Evolutionary conservation across 2,888 invertebrate species (phyloP).

Genomic region (Ceriagrion tenellum): DNA sequence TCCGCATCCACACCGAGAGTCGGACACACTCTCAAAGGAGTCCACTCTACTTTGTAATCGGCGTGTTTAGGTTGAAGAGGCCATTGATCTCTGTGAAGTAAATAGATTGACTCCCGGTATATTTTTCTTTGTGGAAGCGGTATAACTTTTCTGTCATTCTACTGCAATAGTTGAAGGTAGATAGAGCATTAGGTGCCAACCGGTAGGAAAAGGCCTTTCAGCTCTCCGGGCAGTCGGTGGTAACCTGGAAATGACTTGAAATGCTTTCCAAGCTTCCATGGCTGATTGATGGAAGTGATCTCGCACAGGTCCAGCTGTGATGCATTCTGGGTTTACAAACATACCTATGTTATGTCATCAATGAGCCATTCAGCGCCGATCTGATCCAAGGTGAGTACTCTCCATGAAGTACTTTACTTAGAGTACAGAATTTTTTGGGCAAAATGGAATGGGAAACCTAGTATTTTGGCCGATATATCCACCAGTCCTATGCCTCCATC

Average conservation of each 20-base stretch:
- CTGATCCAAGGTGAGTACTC: background rate
- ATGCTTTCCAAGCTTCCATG: slow-evolving; percentile 34
- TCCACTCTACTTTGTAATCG: too few species aligned
- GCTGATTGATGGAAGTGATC: background rate
- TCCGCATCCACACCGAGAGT: too few species aligned
- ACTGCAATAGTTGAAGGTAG: background rate
- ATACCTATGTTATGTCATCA: background rate
- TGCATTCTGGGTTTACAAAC: background rate
- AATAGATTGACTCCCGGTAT: background rate
- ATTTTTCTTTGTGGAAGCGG: background rate
- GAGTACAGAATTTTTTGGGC: slow-evolving; percentile 30
- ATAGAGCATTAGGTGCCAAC: background rate
- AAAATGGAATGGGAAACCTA: slow-evolving; percentile 25
- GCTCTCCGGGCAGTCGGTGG: background rate
- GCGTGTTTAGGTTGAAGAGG: background rate
- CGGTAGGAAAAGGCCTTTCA: background rate
- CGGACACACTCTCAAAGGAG: too few species aligned
- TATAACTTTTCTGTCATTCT: slow-evolving; percentile 2
- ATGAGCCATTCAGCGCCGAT: background rate
- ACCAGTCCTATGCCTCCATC: too few species aligned
- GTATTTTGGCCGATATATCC: slow-evolving; percentile 55
- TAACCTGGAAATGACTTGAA: background rate
- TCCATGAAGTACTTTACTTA: background rate
- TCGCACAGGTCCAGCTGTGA: slow-evolving; percentile 6
- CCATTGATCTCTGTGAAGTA: background rate